phyloP scores from a whole-genome alignment of 30 jellyfish, hydroid and myxozoan species.

The Hydractinia echinata region DNA sequence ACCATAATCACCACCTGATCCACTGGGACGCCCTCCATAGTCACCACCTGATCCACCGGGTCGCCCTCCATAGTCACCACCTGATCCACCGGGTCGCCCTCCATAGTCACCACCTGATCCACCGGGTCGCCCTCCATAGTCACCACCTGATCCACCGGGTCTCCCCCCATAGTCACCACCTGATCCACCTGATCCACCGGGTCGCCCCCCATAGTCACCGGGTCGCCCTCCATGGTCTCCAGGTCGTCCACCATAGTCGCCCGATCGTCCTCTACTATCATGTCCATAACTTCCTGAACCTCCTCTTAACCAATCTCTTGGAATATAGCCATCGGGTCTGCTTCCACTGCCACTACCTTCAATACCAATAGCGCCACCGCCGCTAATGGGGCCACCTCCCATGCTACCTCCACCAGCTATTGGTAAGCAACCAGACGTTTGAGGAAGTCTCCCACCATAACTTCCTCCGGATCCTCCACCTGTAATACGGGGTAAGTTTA shows the following conservation, averaged over 20 bases:
- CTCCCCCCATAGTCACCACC: not conserved
- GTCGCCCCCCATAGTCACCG: conserved; percentile 18
- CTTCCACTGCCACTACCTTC: conserved; percentile 15
- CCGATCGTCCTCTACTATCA: conserved; percentile 20
- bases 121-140: conserved; percentile 24
- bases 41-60: conserved; percentile 17
- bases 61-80: not conserved
- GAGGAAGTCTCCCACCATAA: not conserved
- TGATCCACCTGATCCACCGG: conserved; percentile 12
- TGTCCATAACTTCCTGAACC: conserved; percentile 14
- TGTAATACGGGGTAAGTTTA: not conserved
- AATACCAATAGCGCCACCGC: conserved; percentile 23
- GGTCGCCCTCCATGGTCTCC: conserved; percentile 31
- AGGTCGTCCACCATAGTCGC: conserved; percentile 27
- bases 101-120: conserved; percentile 27
- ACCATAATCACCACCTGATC: not conserved
- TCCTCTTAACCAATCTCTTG: conserved; percentile 16
- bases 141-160: conserved; percentile 17
- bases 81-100: conserved; percentile 6
- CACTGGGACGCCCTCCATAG: too few relatives aligned
- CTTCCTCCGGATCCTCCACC: not conserved
- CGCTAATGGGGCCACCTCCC: conserved; percentile 22
- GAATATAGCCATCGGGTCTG: conserved; percentile 2
- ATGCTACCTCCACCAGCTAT: not conserved
- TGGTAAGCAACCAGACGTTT: not conserved